A percentile compares a stretch with the other conserved stretches of the same genome.
phyloP scores from a whole-genome alignment of 1,140 invertebrate genomes.

The Solenopsis fugax region DNA sequence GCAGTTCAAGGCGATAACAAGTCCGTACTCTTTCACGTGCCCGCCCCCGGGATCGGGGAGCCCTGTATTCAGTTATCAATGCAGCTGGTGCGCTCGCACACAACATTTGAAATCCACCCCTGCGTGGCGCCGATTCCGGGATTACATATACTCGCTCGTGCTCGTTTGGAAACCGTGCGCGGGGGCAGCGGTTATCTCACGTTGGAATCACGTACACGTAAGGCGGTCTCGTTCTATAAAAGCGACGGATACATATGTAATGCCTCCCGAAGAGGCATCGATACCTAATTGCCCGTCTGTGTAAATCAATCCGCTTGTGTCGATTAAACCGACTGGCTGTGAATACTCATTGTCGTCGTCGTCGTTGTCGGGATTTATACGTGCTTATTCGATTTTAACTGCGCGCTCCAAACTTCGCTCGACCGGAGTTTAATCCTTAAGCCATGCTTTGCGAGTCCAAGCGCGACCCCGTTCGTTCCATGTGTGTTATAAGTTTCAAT shows the following conservation, averaged over 20 bases:
- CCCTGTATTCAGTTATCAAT: neutral
- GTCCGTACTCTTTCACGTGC: neutral
- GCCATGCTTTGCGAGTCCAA: neutral
- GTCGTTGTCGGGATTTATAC: neutral
- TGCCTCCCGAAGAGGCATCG: neutral
- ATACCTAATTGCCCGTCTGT: neutral
- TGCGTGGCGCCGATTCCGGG: neutral
- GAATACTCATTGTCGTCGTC: neutral
- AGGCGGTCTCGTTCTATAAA: conserved; percentile 9
- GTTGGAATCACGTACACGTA: neutral
- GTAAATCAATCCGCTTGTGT: neutral
- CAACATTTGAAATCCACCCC: neutral
- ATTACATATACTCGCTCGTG: neutral
- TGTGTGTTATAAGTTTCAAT: conserved; percentile 2
- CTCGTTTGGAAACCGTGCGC: neutral
- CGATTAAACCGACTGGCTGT: neutral
- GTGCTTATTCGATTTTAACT: conserved; percentile 33
- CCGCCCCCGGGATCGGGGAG: neutral
- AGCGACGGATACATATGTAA: neutral
- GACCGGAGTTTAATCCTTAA: neutral
- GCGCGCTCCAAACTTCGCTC: neutral
- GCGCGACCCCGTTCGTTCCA: too few relatives aligned
- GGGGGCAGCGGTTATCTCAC: neutral
- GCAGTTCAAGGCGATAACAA: conserved; percentile 69
- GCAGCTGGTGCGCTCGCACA: conserved; percentile 65